Conservation (phyloP, 1,140 invertebrate genomes). For the Sitobion miscanthi region DNA sequence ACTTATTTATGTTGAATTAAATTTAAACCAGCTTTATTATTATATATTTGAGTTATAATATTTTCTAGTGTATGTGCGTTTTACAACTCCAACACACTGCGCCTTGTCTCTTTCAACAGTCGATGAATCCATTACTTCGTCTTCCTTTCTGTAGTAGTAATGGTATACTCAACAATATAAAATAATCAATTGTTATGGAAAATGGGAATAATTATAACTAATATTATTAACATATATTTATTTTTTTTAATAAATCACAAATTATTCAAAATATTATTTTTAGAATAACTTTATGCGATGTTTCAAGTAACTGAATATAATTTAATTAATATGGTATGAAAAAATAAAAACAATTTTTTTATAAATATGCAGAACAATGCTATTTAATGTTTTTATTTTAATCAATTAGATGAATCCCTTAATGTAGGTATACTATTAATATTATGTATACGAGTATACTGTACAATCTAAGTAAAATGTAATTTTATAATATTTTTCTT, state of each 20-base stretch:
- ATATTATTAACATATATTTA: background rate
- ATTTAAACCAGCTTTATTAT: background rate
- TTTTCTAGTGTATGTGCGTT: background rate
- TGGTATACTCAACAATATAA: background rate
- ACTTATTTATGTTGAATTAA: background rate
- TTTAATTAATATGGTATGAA: background rate
- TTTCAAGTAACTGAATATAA: background rate
- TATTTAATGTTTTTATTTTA: background rate
- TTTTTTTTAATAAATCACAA: background rate
- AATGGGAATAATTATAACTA: background rate
- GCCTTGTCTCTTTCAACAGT: slow-evolving; percentile 51
- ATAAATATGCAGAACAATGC: background rate
- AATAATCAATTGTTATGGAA: background rate
- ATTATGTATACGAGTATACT: too few relatives aligned
- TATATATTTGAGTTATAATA: background rate
- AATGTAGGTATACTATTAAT: background rate
- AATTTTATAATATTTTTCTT: background rate
- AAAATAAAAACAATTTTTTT: background rate
- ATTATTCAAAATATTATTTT: background rate
- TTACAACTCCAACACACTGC: slow-evolving; percentile 38
- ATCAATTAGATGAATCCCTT: background rate
- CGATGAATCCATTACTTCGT: slow-evolving; percentile 47
- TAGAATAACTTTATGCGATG: background rate
- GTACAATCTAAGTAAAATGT: too few relatives aligned
- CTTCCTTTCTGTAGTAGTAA: background rate